phyloP scores from a whole-genome alignment of 2,888 invertebrate genomes.

The Ormyrus thymus region DNA sequence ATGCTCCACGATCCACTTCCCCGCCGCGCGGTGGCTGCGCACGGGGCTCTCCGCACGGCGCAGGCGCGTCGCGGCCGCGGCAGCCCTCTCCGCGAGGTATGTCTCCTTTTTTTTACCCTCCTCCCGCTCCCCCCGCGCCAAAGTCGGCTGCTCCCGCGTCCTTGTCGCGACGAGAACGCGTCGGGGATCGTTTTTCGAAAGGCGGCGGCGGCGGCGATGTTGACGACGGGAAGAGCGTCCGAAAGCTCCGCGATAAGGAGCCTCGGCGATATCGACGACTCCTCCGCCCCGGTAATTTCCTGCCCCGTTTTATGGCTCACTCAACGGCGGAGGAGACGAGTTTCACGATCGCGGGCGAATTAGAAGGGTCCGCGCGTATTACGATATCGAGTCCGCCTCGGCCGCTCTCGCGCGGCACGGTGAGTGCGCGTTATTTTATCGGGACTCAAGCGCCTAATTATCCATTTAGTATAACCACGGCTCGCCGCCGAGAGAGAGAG shows the following conservation, averaged over 20 bases:
- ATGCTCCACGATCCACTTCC: slow-evolving; percentile 58
- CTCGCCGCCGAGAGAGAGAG: not conserved
- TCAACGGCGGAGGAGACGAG: not conserved
- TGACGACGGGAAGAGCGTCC: slow-evolving; percentile 43
- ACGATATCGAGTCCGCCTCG: no score
- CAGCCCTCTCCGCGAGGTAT: slow-evolving; percentile 57
- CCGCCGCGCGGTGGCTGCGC: not conserved
- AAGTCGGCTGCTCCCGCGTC: no score
- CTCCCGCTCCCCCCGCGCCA: no score
- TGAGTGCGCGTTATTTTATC: not conserved
- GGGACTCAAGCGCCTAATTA: not conserved
- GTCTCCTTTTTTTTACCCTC: no score
- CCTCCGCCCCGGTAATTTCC: slow-evolving; percentile 28
- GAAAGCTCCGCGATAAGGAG: slow-evolving; percentile 57
- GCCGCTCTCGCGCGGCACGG: no score
- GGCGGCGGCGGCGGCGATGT: slow-evolving; percentile 3
- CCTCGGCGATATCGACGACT: slow-evolving; percentile 7
- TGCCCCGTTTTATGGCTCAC: slow-evolving; percentile 25
- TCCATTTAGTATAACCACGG: slow-evolving; percentile 27
- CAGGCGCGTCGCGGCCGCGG: slow-evolving; percentile 28
- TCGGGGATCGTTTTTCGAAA: slow-evolving; percentile 44
- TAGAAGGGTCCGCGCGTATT: slow-evolving; percentile 62
- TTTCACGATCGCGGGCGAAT: slow-evolving; percentile 61
- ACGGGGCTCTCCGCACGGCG: not conserved
- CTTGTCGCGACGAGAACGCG: no score